These are phyloP conservation scores for Sericinus montela DNA, from an alignment of 2,888 invertebrate genomes.

Conservation along the genomic window DNA sequence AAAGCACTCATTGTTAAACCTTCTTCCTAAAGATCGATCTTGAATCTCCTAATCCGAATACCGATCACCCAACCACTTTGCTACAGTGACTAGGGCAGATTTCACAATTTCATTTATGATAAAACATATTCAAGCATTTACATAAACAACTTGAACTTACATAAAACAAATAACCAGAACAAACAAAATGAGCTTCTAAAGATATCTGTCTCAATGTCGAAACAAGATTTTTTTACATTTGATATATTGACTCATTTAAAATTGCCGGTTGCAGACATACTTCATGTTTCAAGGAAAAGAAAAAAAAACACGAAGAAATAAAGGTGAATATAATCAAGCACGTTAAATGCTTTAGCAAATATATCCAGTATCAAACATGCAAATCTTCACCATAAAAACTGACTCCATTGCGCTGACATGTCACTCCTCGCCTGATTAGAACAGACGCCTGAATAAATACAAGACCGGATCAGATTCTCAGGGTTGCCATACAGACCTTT, in stretches of 20 bases:
- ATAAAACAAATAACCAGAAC: not conserved
- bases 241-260: constrained; percentile 10
- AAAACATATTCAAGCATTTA: too few species aligned
- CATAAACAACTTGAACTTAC: not conserved
- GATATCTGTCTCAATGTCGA: not conserved
- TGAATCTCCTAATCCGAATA: too few species aligned
- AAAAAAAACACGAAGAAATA: not conserved
- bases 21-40: too few species aligned
- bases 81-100: too few species aligned
- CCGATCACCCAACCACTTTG: too few species aligned
- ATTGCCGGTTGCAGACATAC: constrained; percentile 5
- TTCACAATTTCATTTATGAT: too few species aligned
- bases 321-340: constrained; percentile 6
- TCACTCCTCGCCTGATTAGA: constrained; percentile 15
- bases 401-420: constrained; percentile 9
- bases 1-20: too few species aligned
- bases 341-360: constrained; percentile 8
- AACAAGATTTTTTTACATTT: constrained; percentile 3
- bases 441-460: constrained; percentile 17
- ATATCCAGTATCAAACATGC: constrained; percentile 14
- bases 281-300: not conserved
- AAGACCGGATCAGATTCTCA: not conserved
- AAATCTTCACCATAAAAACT: constrained; percentile 16
- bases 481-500: constrained; percentile 1
- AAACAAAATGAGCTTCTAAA: not conserved